A percentile compares a stretch with the other conserved stretches of the same genome.
phyloP scores from a whole-genome alignment of 2,113 vertebrate genomes.

The Illadopsis cleaveri region DNA sequence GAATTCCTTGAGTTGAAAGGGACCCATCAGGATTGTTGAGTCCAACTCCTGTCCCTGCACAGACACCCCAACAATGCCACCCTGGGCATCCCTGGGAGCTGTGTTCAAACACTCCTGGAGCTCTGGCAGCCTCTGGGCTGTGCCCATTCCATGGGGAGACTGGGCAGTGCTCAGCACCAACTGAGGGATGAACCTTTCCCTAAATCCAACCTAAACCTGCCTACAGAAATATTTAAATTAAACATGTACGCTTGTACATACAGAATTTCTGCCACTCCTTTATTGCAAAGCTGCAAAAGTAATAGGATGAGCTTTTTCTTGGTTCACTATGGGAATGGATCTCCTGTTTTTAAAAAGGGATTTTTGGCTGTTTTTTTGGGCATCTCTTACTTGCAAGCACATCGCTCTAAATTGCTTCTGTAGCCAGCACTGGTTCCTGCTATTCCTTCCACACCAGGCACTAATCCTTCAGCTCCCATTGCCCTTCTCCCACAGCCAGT shows the following conservation, averaged over 20 bases:
- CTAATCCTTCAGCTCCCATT: background rate
- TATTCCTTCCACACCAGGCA: background rate
- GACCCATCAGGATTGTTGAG: background rate
- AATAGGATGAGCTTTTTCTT: background rate
- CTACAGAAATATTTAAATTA: background rate
- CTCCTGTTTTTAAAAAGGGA: background rate
- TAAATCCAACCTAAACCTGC: background rate
- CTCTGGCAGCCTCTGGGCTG: background rate
- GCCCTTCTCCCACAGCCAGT: background rate
- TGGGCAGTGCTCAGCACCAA: background rate
- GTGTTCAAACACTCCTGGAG: accelerated
- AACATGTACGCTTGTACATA: too few relatives aligned
- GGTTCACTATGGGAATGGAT: background rate
- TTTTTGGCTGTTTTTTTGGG: background rate
- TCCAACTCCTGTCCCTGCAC: background rate
- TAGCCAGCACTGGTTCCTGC: background rate
- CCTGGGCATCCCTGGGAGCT: accelerated
- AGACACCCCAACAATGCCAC: background rate
- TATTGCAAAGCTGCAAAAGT: background rate
- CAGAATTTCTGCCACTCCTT: background rate
- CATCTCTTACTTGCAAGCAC: background rate
- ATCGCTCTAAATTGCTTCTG: background rate
- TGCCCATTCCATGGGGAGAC: background rate
- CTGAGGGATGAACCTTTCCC: background rate
- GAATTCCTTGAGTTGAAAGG: background rate